A percentile compares a stretch with the other conserved stretches of the same genome.
Evolutionary conservation across 2,888 invertebrate species (phyloP).

Genomic region (Baccha elongata): DNA sequence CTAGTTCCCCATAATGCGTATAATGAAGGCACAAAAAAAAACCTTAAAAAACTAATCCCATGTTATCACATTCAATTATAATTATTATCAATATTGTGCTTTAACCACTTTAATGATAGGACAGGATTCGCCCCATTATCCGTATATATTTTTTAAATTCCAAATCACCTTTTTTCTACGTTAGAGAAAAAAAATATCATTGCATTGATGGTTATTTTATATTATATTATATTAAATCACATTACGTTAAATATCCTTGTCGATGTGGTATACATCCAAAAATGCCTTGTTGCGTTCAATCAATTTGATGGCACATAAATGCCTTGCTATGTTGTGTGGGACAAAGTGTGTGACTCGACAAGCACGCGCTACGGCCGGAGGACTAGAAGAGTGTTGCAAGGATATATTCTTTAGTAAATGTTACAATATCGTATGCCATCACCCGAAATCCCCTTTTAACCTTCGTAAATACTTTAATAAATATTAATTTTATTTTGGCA

Average conservation of each 20-base stretch:
- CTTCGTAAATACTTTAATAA: conserved; percentile 72
- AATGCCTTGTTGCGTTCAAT: conserved; percentile 63
- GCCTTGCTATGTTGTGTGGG: conserved; percentile 48
- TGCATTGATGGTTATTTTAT: conserved; percentile 69
- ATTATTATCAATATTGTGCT: conserved; percentile 23
- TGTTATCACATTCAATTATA: conserved; percentile 40
- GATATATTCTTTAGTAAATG: conserved; percentile 21
- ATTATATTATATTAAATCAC: conserved; percentile 71
- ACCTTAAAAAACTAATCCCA: conserved; percentile 23
- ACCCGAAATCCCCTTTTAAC: conserved; percentile 66
- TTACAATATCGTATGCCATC: conserved; percentile 68
- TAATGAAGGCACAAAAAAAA: too few relatives aligned
- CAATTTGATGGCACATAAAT: conserved; percentile 72
- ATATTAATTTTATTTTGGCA: conserved; percentile 70
- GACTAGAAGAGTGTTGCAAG: conserved; percentile 7
- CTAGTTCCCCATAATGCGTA: too few relatives aligned
- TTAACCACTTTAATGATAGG: conserved; percentile 18
- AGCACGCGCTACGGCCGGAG: neutral
- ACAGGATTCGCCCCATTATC: conserved; percentile 21
- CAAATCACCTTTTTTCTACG: conserved; percentile 35
- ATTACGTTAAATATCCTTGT: conserved; percentile 68
- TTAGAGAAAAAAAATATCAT: conserved; percentile 47
- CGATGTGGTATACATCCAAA: conserved; percentile 57
- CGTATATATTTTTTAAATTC: conserved; percentile 14
- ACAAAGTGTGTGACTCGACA: conserved; percentile 2